These are phyloP conservation scores for Coelopa pilipes DNA, from an alignment of 2,888 invertebrate genomes.

Conservation along the genomic window DNA sequence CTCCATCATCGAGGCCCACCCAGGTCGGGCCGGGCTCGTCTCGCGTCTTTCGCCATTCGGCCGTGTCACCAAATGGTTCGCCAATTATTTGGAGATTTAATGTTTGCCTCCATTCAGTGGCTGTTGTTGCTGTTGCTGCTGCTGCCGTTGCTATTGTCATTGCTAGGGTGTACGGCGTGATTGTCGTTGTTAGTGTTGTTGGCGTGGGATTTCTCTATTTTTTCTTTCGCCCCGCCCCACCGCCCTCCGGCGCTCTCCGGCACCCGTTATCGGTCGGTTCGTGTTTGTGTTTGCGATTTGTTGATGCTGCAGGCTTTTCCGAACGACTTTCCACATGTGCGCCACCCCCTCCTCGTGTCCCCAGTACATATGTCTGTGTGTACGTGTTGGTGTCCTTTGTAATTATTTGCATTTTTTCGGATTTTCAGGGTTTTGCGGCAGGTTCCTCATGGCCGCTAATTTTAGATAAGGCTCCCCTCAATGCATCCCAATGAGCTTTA, in stretches of 20 bases:
- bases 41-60: neutral
- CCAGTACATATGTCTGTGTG: neutral
- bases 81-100: slow-evolving; percentile 30
- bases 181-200: neutral
- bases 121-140: neutral
- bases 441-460: neutral
- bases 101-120: slow-evolving; percentile 1
- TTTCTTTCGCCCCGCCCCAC: slow-evolving; percentile 1
- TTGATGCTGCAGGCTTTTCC: too few relatives aligned
- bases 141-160: neutral
- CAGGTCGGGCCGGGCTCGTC: too few relatives aligned
- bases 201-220: slow-evolving; percentile 4
- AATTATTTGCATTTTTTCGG: slow-evolving; percentile 40
- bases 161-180: neutral
- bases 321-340: neutral
- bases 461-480: slow-evolving; percentile 16
- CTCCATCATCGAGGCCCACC: too few relatives aligned
- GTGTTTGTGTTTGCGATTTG: neutral
- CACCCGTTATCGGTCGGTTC: neutral
- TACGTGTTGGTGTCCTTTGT: slow-evolving; percentile 26
- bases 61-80: slow-evolving; percentile 11
- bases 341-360: neutral
- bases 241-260: neutral
- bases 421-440: slow-evolving; percentile 12
- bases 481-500: slow-evolving; percentile 26